Conservation (phyloP, 2,113 vertebrate species). For the Gambusia affinis region DNA sequence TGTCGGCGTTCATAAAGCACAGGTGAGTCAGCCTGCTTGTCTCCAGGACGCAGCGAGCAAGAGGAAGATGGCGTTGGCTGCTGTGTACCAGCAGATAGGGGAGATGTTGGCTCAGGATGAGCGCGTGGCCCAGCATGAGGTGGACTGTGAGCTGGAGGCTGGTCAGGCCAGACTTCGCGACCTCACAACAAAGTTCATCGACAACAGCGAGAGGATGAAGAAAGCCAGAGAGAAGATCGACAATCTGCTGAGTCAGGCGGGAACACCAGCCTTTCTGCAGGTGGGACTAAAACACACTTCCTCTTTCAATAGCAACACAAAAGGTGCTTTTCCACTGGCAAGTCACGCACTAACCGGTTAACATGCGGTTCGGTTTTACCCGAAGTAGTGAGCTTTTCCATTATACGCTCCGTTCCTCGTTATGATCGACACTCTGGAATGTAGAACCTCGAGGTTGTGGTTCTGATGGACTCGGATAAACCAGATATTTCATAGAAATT, state of each 20-base stretch:
- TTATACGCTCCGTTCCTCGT: no score
- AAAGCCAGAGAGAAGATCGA: slow-evolving; percentile 73
- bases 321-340: no score
- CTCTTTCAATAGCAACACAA: not conserved
- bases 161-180: slow-evolving; percentile 72
- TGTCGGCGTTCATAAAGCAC: accelerated
- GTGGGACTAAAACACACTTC: slow-evolving; percentile 62
- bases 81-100: slow-evolving; percentile 82
- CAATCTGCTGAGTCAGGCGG: slow-evolving; percentile 73
- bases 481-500: no score
- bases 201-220: slow-evolving; percentile 80
- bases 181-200: slow-evolving; percentile 69
- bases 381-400: no score
- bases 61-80: slow-evolving; percentile 72
- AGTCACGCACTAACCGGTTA: no score
- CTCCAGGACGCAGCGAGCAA: slow-evolving; percentile 74
- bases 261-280: slow-evolving; percentile 85
- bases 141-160: slow-evolving; percentile 83
- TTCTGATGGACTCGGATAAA: no score
- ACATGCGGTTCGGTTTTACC: no score
- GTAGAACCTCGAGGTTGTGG: no score
- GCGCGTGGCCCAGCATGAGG: slow-evolving; percentile 45
- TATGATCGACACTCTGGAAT: no score
- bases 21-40: not conserved
- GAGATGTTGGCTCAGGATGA: slow-evolving; percentile 80